Conservation (phyloP, 2,113 vertebrate genomes). For the Mesitornis unicolor region DNA sequence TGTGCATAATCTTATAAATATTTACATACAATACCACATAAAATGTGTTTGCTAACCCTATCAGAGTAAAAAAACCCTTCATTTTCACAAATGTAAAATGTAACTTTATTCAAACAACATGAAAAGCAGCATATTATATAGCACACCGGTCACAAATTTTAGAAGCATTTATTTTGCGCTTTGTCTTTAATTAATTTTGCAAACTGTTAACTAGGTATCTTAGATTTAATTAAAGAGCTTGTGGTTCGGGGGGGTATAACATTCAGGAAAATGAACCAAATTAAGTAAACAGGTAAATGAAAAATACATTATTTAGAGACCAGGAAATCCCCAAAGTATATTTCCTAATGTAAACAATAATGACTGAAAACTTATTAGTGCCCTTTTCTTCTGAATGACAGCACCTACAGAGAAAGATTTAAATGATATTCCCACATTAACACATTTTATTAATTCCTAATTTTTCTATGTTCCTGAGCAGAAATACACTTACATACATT, state of each 20-base stretch:
- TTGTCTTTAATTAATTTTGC: background rate
- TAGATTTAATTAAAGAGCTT: background rate
- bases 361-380: background rate
- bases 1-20: background rate
- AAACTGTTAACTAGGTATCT: background rate
- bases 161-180: background rate
- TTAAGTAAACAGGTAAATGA: background rate
- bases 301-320: background rate
- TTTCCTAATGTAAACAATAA: background rate
- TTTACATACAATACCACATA: background rate
- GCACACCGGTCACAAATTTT: background rate
- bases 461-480: background rate
- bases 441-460: background rate
- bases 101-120: background rate
- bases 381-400: background rate
- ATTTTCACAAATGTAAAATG: background rate
- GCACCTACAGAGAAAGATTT: background rate
- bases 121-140: background rate
- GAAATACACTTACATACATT: background rate
- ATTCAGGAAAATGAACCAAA: background rate
- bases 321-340: background rate
- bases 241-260: background rate
- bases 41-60: background rate
- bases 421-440: background rate
- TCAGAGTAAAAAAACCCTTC: fast-evolving